phyloP scores from a whole-genome alignment of 2,888 invertebrate species.

The Mimachlamys varia region DNA sequence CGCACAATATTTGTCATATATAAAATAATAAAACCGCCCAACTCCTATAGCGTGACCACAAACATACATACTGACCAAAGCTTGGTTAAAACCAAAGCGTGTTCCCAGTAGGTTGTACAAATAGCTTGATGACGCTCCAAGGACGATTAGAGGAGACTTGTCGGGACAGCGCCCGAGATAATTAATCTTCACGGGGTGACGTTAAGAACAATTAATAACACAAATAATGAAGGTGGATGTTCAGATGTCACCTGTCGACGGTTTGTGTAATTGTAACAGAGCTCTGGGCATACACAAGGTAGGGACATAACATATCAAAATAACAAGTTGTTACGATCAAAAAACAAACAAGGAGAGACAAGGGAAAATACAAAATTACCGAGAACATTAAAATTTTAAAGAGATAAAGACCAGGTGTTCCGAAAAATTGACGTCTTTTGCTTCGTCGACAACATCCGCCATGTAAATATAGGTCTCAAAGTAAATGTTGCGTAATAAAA shows the following conservation, averaged over 20 bases:
- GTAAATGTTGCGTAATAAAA: too few species aligned
- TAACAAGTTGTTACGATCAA: too few species aligned
- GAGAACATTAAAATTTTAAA: too few species aligned
- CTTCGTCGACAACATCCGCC: too few species aligned
- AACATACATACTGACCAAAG: background rate
- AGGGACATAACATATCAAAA: too few species aligned
- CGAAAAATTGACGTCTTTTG: too few species aligned
- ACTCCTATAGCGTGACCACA: background rate
- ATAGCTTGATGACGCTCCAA: background rate
- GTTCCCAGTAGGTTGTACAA: background rate
- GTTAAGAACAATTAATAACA: background rate
- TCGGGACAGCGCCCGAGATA: conserved; percentile 9
- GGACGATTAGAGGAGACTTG: background rate
- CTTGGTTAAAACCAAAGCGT: background rate
- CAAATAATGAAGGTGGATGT: background rate
- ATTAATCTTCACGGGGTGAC: background rate
- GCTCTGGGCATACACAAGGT: background rate
- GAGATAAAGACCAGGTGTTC: too few species aligned
- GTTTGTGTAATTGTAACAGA: background rate
- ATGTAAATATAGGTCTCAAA: too few species aligned
- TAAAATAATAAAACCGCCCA: background rate
- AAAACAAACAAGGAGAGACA: too few species aligned
- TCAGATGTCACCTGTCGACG: background rate
- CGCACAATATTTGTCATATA: background rate
- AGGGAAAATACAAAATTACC: too few species aligned